A percentile compares a stretch with the other conserved stretches of the same genome.
Conservation (phyloP, 2,113 vertebrate genomes). For the Clupea harengus region DNA sequence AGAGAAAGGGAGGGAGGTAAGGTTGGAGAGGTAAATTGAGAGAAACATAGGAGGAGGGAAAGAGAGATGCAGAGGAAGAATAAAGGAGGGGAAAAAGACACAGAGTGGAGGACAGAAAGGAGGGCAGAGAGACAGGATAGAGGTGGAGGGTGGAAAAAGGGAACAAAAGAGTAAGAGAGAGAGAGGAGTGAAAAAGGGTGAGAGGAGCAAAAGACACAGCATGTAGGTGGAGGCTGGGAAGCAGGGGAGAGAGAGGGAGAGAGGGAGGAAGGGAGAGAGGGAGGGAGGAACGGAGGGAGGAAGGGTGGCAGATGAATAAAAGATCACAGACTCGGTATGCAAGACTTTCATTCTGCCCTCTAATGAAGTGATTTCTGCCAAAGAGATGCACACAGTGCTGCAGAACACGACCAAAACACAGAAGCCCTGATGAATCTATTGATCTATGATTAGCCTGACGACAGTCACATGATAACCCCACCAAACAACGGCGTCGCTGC, state of each 20-base stretch:
- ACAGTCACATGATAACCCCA: too few species aligned
- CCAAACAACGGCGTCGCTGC: too few species aligned
- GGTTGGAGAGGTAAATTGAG: slow-evolving; percentile 36
- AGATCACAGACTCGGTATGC: slow-evolving; percentile 57
- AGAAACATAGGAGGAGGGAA: slow-evolving; percentile 32
- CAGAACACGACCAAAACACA: too few species aligned
- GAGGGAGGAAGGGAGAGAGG: slow-evolving; percentile 47
- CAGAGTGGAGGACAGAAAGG: too few species aligned
- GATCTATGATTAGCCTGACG: too few species aligned
- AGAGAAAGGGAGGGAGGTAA: neutral
- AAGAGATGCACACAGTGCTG: neutral
- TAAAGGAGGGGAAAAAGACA: slow-evolving; percentile 50
- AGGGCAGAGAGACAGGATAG: slow-evolving; percentile 55
- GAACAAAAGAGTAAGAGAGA: neutral
- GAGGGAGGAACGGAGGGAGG: slow-evolving; percentile 18
- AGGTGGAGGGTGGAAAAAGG: neutral
- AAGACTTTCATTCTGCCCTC: neutral
- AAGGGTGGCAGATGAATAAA: slow-evolving; percentile 64
- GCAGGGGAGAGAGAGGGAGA: slow-evolving; percentile 48
- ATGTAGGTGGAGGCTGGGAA: neutral
- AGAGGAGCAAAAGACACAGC: neutral
- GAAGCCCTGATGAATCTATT: too few species aligned
- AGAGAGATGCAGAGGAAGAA: slow-evolving; percentile 50
- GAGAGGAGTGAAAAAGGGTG: neutral
- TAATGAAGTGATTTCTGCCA: slow-evolving; percentile 27